phyloP scores from a whole-genome alignment of 2,113 vertebrate species.

The Paratilapia polleni region DNA sequence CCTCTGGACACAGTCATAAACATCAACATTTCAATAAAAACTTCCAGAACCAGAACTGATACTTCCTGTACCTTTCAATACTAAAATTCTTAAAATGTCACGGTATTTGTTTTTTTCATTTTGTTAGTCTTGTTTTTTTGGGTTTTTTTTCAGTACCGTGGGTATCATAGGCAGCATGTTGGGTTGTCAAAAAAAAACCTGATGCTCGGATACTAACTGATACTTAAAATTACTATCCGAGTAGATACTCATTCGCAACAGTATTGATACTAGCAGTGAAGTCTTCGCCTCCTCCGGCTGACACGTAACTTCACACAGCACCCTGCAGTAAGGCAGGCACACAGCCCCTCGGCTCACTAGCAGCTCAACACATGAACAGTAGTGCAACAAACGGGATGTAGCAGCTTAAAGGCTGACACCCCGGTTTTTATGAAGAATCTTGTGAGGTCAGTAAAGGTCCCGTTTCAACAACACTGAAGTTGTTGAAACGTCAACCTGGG shows the following conservation, averaged over 20 bases:
- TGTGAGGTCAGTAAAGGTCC: neutral
- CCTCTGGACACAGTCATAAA: neutral
- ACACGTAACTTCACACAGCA: neutral
- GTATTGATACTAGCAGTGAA: neutral
- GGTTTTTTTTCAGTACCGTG: too few species aligned
- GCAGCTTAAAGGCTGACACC: neutral
- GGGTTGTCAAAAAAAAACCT: accelerated
- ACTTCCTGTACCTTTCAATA: too few species aligned
- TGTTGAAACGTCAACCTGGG: neutral
- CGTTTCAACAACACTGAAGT: neutral
- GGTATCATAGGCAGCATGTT: too few species aligned
- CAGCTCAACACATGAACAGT: neutral
- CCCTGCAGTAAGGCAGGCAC: neutral
- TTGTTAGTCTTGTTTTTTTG: too few species aligned
- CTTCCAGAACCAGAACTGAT: too few species aligned
- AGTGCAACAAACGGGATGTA: neutral
- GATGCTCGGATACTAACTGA: neutral
- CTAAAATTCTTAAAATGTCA: too few species aligned
- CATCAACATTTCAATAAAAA: too few species aligned
- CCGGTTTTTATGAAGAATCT: neutral
- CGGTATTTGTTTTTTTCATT: too few species aligned
- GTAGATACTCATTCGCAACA: neutral
- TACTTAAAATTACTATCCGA: neutral
- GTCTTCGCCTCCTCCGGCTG: neutral
- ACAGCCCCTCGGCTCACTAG: neutral